phyloP scores from a whole-genome alignment of 1,140 invertebrate species.

The Eriocheir sinensis region DNA sequence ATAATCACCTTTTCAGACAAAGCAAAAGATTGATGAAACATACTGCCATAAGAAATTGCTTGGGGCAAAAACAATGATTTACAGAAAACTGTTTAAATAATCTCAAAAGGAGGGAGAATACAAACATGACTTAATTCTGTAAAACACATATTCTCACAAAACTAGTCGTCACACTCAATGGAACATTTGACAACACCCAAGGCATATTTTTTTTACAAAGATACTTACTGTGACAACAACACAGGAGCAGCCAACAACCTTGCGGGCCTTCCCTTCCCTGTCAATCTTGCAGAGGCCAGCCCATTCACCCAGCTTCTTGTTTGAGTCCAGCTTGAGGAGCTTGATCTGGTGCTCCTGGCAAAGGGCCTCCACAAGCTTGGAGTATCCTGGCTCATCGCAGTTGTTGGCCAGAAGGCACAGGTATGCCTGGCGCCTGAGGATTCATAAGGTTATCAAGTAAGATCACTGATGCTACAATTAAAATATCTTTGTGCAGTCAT shows the following conservation, averaged over 20 bases:
- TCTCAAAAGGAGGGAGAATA: too few species aligned
- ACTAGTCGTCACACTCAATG: too few species aligned
- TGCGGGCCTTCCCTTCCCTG: slow-evolving; percentile 98
- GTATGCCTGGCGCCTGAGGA: slow-evolving; percentile 90
- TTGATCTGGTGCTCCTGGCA: slow-evolving; percentile 99
- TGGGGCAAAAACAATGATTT: too few species aligned
- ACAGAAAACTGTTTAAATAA: too few species aligned
- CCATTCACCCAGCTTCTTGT: slow-evolving; percentile 99
- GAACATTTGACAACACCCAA: too few species aligned
- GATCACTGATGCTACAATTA: slow-evolving; percentile 14
- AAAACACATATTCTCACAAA: too few species aligned
- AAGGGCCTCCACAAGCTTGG: slow-evolving; percentile 98
- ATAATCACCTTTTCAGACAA: too few species aligned
- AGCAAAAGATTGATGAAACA: too few species aligned
- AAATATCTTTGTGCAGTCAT: background rate
- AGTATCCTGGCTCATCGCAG: slow-evolving; percentile 98
- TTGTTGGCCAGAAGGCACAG: slow-evolving; percentile 98
- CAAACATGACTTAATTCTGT: too few species aligned
- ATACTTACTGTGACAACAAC: slow-evolving; percentile 91
- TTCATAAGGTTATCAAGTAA: slow-evolving; percentile 82
- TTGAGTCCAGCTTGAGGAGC: slow-evolving; percentile 98
- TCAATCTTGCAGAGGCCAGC: slow-evolving; percentile 99
- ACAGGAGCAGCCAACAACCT: slow-evolving; percentile 99
- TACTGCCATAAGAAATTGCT: too few species aligned
- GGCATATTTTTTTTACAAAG: too few species aligned